Base-by-base conservation (phyloP, 1,140 invertebrate species). In the Plodia interpunctella region DNA sequence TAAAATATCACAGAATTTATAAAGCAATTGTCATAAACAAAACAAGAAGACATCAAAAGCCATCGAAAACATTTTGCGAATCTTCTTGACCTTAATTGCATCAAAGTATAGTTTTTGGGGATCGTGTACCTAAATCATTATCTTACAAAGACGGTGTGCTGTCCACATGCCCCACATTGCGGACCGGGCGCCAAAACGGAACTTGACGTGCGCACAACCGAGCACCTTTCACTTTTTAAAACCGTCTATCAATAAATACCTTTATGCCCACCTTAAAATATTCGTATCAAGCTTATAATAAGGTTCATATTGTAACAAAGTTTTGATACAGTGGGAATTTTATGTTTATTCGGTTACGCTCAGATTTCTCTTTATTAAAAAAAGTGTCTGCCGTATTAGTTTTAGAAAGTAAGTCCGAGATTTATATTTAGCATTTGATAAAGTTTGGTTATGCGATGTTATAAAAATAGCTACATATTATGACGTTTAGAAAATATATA, bases 181-280 rank as follows among this genome's bases (percentile, higher is more conserved):
- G 38, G 32, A 11, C 13, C 38, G 13, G 38, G 13, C 13, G 38
- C 38, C 5, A 15, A n/a, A 44, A 44, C 38, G 38, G 38, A 44
- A 44, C 38, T 44, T 44, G 38, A 4, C 38, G 5, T 10, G 10
- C 38, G 8, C 13, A 6, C 38, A 13, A 9, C 38, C 13, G 15
- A 10, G 38, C 38, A 44, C 38, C 38, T 44, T 44, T 44, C 38
- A 44, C 38, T 44, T 44, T 44, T 44, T 44, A 44, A 44, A 15
- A 44, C 13, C 38, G n/a, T 44, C 38, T 10, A 44, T 44, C 13
- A 44, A 44, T 44, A 44, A 44, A 44, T 15, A 35, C 13, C 32
- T n/a, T n/a, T n/a, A n/a, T n/a, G 13, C 35, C 5, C 35, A 38
- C 35, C 28, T 9, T 32, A 32, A 32, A 44, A 44, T 44, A 15